Percentiles rank a stretch among this genome's conserved stretches.
phyloP scores from a whole-genome alignment of 1,140 invertebrate genomes.

The Paracyclopina nana region DNA sequence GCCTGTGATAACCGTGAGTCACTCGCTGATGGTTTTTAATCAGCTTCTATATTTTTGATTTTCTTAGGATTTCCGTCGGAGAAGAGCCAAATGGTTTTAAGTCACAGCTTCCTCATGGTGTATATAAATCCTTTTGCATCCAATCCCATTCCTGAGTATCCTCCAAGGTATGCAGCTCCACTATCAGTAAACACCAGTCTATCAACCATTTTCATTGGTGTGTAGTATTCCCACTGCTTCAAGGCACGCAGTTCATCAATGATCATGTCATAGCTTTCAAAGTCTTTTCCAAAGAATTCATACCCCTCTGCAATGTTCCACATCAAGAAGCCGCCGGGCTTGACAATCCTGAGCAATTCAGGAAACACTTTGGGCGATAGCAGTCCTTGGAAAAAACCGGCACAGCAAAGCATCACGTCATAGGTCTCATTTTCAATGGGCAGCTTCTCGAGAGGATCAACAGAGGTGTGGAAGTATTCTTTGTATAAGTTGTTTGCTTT shows the following conservation, averaged over 20 bases:
- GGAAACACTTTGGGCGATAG: neutral
- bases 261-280: neutral
- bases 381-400: neutral
- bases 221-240: neutral
- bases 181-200: neutral
- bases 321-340: neutral
- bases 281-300: neutral
- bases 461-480: neutral
- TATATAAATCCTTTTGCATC: neutral
- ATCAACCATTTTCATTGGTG: neutral
- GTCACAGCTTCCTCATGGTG: conserved; percentile 20
- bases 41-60: no score
- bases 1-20: no score
- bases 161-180: neutral
- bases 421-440: neutral
- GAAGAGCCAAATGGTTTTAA: no score
- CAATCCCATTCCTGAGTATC: neutral
- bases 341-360: neutral
- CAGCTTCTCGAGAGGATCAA: neutral
- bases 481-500: neutral
- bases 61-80: no score
- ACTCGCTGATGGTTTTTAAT: no score
- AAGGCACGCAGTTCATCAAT: neutral
- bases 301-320: conserved; percentile 1
- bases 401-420: neutral